phyloP scores from a whole-genome alignment of 2,888 invertebrate genomes.

The Nomada fabriciana region DNA sequence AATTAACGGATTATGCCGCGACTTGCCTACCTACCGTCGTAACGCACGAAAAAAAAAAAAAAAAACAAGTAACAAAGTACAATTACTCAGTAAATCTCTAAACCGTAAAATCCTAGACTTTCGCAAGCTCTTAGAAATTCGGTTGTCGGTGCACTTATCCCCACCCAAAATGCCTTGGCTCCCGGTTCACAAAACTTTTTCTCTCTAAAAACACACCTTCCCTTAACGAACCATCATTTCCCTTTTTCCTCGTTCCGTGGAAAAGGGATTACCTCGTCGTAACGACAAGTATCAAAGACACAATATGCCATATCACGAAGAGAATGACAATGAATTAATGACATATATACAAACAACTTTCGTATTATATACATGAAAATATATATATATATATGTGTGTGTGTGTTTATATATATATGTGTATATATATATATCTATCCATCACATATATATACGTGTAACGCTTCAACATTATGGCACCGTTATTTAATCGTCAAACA shows the following conservation, averaged over 20 bases:
- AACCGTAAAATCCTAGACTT: slow-evolving; percentile 44
- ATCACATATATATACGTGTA: slow-evolving; percentile 81
- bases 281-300: slow-evolving; percentile 67
- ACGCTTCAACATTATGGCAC: slow-evolving; percentile 84
- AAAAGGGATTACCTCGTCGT: slow-evolving; percentile 54
- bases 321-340: slow-evolving; percentile 78
- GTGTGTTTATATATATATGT: slow-evolving; percentile 73
- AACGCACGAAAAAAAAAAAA: slow-evolving; percentile 75
- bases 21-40: slow-evolving; percentile 78
- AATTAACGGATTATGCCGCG: slow-evolving; percentile 83
- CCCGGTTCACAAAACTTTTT: neutral
- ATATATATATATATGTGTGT: slow-evolving; percentile 75
- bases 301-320: slow-evolving; percentile 71
- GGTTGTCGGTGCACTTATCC: slow-evolving; percentile 37
- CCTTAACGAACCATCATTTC: slow-evolving; percentile 20
- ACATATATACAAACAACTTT: slow-evolving; percentile 84
- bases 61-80: slow-evolving; percentile 78
- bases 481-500: slow-evolving; percentile 77
- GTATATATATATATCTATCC: slow-evolving; percentile 72
- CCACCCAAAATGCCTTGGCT: slow-evolving; percentile 21
- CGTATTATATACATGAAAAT: slow-evolving; percentile 82
- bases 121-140: slow-evolving; percentile 57
- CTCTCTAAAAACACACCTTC: slow-evolving; percentile 22
- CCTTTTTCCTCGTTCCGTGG: slow-evolving; percentile 30
- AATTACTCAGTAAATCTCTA: slow-evolving; percentile 54